phyloP scores from a whole-genome alignment of 2,888 invertebrate species.

The Tetropium fuscum region DNA sequence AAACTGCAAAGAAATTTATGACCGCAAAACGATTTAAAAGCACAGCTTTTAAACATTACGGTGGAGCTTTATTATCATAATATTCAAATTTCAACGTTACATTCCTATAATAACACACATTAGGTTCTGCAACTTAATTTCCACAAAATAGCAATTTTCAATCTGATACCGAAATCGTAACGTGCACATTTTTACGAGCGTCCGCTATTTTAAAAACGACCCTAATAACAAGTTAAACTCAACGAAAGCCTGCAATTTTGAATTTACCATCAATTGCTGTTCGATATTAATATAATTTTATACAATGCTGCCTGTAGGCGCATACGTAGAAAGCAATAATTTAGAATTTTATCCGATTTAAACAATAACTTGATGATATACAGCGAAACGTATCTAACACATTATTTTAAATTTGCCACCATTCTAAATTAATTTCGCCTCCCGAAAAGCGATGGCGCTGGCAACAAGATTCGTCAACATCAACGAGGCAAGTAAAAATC shows the following conservation, averaged over 20 bases:
- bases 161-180: constrained; percentile 65
- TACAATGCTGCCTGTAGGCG: constrained; percentile 58
- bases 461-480: not conserved
- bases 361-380: constrained; percentile 41
- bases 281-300: constrained; percentile 66
- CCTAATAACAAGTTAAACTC: constrained; percentile 59
- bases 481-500: not conserved
- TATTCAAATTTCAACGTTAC: constrained; percentile 60
- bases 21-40: constrained; percentile 17
- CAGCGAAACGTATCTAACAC: not conserved
- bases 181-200: constrained; percentile 58
- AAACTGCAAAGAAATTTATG: not conserved
- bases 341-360: constrained; percentile 52
- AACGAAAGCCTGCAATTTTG: constrained; percentile 62
- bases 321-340: constrained; percentile 51
- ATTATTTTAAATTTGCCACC: constrained; percentile 28
- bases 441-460: constrained; percentile 14
- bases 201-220: constrained; percentile 56
- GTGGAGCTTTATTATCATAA: constrained; percentile 32
- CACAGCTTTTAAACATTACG: constrained; percentile 27
- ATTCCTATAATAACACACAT: constrained; percentile 61
- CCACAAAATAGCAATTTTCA: constrained; percentile 66
- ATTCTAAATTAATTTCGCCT: not conserved
- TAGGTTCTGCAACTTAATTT: constrained; percentile 64
- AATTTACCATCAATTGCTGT: constrained; percentile 63